A percentile compares a stretch with the other conserved stretches of the same genome.
Evolutionary conservation across 2,888 invertebrate genomes (phyloP).

Genomic region (Caenorhabditis becei): DNA sequence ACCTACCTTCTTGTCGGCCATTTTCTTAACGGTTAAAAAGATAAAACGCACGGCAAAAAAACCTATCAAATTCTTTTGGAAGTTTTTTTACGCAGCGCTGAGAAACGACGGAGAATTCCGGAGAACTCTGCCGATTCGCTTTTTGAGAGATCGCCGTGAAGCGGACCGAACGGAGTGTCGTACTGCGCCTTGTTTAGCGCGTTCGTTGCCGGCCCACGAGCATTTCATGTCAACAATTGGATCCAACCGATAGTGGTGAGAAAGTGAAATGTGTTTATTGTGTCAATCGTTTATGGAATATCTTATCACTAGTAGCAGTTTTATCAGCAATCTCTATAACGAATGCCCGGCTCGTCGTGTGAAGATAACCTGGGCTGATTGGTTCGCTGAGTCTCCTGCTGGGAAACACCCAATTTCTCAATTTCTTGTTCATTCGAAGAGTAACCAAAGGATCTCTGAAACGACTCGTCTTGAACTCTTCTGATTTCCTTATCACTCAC

Average conservation of each 20-base stretch:
- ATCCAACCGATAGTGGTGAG: too few relatives aligned
- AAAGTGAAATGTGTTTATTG: not conserved
- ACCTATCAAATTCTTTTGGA: constrained; percentile 5
- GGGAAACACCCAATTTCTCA: constrained; percentile 1
- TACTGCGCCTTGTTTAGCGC: constrained; percentile 35
- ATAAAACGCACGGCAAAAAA: constrained; percentile 21
- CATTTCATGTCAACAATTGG: too few relatives aligned
- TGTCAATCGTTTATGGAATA: not conserved
- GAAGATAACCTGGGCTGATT: not conserved
- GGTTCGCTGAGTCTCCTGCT: not conserved
- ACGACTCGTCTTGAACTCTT: too few relatives aligned
- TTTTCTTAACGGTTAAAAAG: constrained; percentile 38
- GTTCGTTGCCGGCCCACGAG: not conserved
- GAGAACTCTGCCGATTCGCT: not conserved
- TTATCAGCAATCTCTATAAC: too few relatives aligned
- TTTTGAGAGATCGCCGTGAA: not conserved
- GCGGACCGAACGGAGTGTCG: constrained; percentile 27
- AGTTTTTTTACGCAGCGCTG: constrained; percentile 6
- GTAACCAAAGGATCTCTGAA: constrained; percentile 11
- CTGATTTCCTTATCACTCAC: not conserved
- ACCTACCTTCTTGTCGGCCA: constrained; percentile 57
- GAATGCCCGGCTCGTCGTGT: too few relatives aligned
- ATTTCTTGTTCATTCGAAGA: not conserved
- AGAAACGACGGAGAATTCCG: not conserved
- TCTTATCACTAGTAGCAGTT: not conserved